Percentiles rank a stretch among this genome's conserved stretches.
Conservation (phyloP, 2,888 invertebrate genomes). For the Empis stercorea region DNA sequence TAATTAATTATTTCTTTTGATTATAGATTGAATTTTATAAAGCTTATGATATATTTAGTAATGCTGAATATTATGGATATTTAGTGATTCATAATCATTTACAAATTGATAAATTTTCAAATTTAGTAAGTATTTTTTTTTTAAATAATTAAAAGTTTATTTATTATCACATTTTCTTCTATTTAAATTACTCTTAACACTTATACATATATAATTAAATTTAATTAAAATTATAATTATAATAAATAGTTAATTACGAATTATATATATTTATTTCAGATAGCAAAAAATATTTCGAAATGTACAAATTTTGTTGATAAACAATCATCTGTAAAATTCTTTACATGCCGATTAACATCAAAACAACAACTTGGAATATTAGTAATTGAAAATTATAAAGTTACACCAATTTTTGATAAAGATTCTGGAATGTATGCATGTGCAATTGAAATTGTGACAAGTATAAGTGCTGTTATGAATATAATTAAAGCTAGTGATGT, state of each 20-base stretch:
- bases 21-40: slow-evolving; percentile 33
- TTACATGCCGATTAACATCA: slow-evolving; percentile 27
- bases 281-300: slow-evolving; percentile 30
- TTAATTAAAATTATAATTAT: too few species aligned
- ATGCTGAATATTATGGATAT: slow-evolving; percentile 28
- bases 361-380: slow-evolving; percentile 24
- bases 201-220: too few species aligned
- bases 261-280: slow-evolving; percentile 22
- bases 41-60: slow-evolving; percentile 33
- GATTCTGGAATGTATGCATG: slow-evolving; percentile 29
- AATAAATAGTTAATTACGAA: too few species aligned
- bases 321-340: slow-evolving; percentile 24
- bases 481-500: slow-evolving; percentile 30
- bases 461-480: slow-evolving; percentile 26
- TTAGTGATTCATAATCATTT: slow-evolving; percentile 34
- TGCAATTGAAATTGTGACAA: slow-evolving; percentile 25
- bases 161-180: background rate
- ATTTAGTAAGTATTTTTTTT: slow-evolving; percentile 27
- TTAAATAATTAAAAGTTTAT: background rate
- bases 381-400: slow-evolving; percentile 27
- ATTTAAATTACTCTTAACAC: too few species aligned
- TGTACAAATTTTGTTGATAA: slow-evolving; percentile 25
- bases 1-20: background rate
- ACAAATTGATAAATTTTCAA: slow-evolving; percentile 33
- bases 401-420: slow-evolving; percentile 27